Conservation (phyloP, 2,797 vertebrate species). For the Buceros bicornis region DNA sequence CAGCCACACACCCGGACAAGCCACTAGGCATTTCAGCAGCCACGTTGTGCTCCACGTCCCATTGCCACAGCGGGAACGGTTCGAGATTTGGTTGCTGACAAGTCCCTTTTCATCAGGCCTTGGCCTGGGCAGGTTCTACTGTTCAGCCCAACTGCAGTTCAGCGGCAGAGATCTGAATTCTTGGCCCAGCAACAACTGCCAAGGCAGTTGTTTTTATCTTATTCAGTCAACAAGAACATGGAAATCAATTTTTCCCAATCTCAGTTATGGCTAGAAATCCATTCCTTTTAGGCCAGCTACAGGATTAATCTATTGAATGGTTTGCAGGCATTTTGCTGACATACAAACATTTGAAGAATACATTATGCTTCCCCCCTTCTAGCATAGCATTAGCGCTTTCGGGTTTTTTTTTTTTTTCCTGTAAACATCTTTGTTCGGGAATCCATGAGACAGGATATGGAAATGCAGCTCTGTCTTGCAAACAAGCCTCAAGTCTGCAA, state of each 20-base stretch:
- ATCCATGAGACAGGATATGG: conserved; percentile 62
- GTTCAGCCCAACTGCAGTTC: conserved; percentile 55
- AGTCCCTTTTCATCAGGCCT: neutral
- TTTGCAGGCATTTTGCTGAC: conserved; percentile 85
- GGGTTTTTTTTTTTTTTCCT: conserved; percentile 29
- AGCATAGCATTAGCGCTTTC: conserved; percentile 45
- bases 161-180: conserved; percentile 59
- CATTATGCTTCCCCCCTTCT: conserved; percentile 73
- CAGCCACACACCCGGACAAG: neutral
- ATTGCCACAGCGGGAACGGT: neutral
- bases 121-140: neutral
- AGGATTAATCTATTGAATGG: conserved; percentile 86
- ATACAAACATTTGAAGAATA: conserved; percentile 85
- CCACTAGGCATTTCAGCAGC: neutral
- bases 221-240: conserved; percentile 83
- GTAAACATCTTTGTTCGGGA: conserved; percentile 72
- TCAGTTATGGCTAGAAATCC: conserved; percentile 84
- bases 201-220: conserved; percentile 79
- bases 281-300: conserved; percentile 84
- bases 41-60: neutral
- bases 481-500: conserved; percentile 14
- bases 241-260: conserved; percentile 86
- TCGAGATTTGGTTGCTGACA: neutral
- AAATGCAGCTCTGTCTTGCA: conserved; percentile 47
- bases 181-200: conserved; percentile 63